Conservation (phyloP, 64 coral and sea anemone species). For the Pachyseris speciosa region DNA sequence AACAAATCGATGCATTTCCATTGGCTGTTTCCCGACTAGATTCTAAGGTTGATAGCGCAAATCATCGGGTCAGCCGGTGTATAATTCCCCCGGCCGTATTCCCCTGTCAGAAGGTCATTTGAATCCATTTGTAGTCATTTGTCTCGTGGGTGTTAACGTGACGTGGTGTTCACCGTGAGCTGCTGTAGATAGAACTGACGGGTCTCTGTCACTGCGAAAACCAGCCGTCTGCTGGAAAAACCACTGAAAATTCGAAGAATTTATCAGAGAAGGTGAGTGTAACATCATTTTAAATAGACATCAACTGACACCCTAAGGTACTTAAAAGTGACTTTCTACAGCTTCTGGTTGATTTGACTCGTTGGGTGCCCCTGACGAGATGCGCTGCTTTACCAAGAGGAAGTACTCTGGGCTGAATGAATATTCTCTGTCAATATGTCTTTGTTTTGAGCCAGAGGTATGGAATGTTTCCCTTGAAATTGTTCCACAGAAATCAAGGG, state of each 20-base stretch:
- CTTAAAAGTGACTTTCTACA: too few species aligned
- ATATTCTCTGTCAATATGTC: neutral
- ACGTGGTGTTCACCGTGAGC: neutral
- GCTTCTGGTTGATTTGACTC: too few species aligned
- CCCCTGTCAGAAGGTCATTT: constrained; percentile 53
- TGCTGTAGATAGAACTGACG: constrained; percentile 4
- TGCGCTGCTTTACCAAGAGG: neutral
- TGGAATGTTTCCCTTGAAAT: constrained; percentile 5
- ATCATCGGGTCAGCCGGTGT: constrained; percentile 30
- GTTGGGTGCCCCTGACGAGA: too few species aligned
- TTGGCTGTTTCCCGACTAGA: neutral
- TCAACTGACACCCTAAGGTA: too few species aligned
- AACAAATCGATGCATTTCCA: neutral
- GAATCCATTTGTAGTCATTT: constrained; percentile 55
- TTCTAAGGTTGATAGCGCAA: neutral
- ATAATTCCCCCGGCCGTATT: constrained; percentile 27
- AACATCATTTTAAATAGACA: too few species aligned
- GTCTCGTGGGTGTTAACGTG: constrained; percentile 28
- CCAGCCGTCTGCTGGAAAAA: neutral
- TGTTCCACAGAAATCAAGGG: neutral
- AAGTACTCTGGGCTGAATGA: constrained; percentile 9
- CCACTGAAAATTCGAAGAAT: neutral
- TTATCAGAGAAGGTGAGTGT: neutral
- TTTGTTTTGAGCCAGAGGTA: neutral
- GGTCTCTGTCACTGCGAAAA: neutral